Evolutionary conservation across 30 jellyfish, hydroid and myxozoan species (phyloP), one percentile per base, ranked within the genome.

Genomic region (Aurelia sp.): DNA sequence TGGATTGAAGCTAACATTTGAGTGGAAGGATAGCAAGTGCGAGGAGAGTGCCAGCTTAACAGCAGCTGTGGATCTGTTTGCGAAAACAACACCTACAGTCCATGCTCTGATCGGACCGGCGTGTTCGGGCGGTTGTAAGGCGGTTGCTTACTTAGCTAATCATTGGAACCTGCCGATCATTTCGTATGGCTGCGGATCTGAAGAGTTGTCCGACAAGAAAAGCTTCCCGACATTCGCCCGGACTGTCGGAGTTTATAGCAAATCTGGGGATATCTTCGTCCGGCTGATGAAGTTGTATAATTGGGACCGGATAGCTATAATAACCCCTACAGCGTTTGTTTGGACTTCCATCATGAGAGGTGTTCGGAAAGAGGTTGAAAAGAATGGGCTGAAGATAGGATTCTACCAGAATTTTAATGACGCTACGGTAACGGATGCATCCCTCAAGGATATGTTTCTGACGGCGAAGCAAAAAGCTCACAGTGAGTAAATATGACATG

Each of bases 101-200:
- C 88, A 91, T 66, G 98, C 98, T 16, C 62, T 91, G 51, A 91
- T 91, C 63, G 98, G 98, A 7, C 98, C 98, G 81, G 98, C 98
- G 15, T 91, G 98, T 68, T 68, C 91, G 47, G 98, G 75, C 65
- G 96, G 98, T 3, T 91, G 98, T 78, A 85, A 85, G 78, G 86
- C 85, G 5, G 96, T 75, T 31, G 93, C 90, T 1, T 78, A 20
- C 72, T 62, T 91, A n/a, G 96, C 96, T 22, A 24, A 52, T 3
- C 96, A 91, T 68, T 91, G 96, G 96, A 91, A 91, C 87, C 50
- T 91, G 24, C 98, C 98, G 9, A 69, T 91, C 16, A 78, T 91
- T 55, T 91, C 98, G 13, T 91, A 91, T 80, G 96, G 93, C 4
- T 91, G 98, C 60, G 98, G 92, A 11, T 90, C 93, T 0, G 88